These are phyloP conservation scores for Syngnathus rostellatus DNA, from an alignment of 2,797 vertebrate genomes.

Conservation along the genomic window DNA sequence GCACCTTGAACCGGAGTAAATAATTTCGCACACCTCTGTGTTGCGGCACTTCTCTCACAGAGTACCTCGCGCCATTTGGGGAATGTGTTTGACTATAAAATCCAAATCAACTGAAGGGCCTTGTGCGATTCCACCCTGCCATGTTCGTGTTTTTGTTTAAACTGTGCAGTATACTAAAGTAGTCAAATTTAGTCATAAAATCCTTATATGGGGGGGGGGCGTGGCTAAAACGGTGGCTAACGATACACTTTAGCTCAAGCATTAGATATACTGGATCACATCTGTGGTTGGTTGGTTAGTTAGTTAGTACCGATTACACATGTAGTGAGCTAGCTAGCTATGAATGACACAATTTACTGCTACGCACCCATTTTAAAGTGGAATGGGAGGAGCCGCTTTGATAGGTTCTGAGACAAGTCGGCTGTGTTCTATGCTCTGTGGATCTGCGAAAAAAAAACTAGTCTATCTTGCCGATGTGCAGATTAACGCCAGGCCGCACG, in stretches of 20 bases:
- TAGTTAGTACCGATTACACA: too few species aligned
- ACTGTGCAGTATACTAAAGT: neutral
- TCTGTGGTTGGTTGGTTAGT: neutral
- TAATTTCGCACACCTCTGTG: constrained; percentile 2
- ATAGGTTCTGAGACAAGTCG: too few species aligned
- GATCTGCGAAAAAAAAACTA: too few species aligned
- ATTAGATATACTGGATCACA: neutral
- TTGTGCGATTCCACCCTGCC: neutral
- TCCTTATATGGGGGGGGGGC: too few species aligned
- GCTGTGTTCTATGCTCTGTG: too few species aligned
- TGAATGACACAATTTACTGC: too few species aligned
- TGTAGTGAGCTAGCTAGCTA: too few species aligned
- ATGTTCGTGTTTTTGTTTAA: neutral
- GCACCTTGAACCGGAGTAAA: neutral
- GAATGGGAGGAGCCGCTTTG: too few species aligned
- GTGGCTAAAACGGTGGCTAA: neutral
- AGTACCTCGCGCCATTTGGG: neutral
- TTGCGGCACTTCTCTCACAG: neutral
- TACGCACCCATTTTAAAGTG: too few species aligned
- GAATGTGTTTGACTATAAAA: neutral
- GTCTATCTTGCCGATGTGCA: too few species aligned
- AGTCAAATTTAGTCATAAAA: too few species aligned
- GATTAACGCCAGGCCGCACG: too few species aligned
- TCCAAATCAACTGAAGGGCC: neutral
- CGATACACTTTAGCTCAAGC: neutral